Evolutionary conservation across 2,888 invertebrate genomes (phyloP), one percentile per base, ranked within the genome.

Genomic region (Macaria liturata): DNA sequence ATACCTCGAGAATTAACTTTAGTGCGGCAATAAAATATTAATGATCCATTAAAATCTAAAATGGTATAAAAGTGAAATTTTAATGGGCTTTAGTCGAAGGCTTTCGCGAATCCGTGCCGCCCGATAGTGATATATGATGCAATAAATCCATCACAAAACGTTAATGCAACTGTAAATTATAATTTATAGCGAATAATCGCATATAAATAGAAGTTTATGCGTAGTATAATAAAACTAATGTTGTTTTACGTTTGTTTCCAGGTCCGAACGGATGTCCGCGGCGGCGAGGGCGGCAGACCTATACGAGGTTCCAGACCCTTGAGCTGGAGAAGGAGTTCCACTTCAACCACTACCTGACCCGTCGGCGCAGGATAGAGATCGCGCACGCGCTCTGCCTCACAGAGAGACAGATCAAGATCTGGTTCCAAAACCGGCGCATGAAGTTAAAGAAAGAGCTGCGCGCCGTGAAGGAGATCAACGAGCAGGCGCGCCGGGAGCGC

Each of bases 271-370:
- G 98, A 63, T 98, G 98, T 86, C 98, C 98, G 66, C 94, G 98
- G 81, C 95, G 98, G 84, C 95, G 98, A 79, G 98, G 98, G 63
- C 94, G 99, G 73, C 98, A 99, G 93, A 99, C 99, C 20, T 99
- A 99, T 94, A 99, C 98, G 69, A 96, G 98, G 80, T 98, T 98
- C 94, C 99, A 99, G 92, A 99, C 99, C 32, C 93, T 98, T 91
- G 98, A 99, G 87, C 94, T 99, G 90, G 99, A 99, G 91, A 98
- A 98, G 92, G 99, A 99, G 93, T 99, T 99, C 93, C 98, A 98
- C 85, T 98, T 98, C 93, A 99, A 98, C 92, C 98, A 98, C 84
- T 99, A 99, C 91, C 94, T 99, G 88, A 98, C 98, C 75, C 95
- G 99, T 83, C 94, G 98, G 85, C 95, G 98, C 88, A 95, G 98